Evolutionary conservation across 2,888 invertebrate genomes (phyloP), one percentile per base, ranked within the genome.

Genomic region (Nebria brevicollis): DNA sequence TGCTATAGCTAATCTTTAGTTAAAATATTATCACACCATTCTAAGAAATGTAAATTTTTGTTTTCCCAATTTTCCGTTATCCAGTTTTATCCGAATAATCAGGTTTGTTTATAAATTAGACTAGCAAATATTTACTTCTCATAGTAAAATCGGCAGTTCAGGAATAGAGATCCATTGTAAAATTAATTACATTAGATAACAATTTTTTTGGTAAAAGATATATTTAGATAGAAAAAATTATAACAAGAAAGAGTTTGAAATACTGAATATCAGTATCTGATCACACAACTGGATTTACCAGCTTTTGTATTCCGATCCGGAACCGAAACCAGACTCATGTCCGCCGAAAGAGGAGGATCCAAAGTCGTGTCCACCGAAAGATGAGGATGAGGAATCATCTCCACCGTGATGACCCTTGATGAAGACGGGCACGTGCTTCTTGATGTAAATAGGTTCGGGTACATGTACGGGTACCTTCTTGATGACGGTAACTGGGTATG

Each of bases 401-500:
- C 82, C 79, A 70, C 82, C 83, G 74, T 84, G 84, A 72, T 86
- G 84, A 64, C 83, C 83, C 66, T 86, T 84, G 77, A 86, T 84
- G 66, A 83, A 83, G 78, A 86, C 83, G 82, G 86, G 86, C 41
- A 86, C 85, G 8, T 85, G 84, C 76, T 86, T 86, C 84, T 90
- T 85, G 26, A 90, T 89, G 78, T 89, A 87, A 83, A 90, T 89
- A 5, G 90, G 89, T 74, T 81, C 81, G n/a, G 82, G 82, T 13
- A 82, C 75, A 20, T 81, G 86, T 5, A 89, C 88, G 82, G 88
- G 87, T 26, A 88, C 88, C 88, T 89, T 83, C 72, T 88, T 87
- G 64, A 89, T 87, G 5, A 90, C 88, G 76, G 90, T 91, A 25
- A 91, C 90, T n/a, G 89, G 87, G 74, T 87, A 87, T 81, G 88